Base-by-base conservation (phyloP, 2,797 vertebrate species). In the Acanthopagrus latus region DNA sequence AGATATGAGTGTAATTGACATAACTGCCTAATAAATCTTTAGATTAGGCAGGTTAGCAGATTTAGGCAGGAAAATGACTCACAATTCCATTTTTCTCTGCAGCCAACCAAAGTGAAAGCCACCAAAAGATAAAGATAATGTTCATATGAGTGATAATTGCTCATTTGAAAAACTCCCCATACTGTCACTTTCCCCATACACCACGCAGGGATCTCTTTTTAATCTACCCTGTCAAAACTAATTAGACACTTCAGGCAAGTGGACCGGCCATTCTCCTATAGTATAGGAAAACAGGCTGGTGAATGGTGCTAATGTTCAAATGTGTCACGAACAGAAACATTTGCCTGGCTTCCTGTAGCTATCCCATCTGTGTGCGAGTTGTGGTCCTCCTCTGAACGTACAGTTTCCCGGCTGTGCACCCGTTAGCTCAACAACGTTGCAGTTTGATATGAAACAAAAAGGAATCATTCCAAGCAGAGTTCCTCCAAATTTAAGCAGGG, bases 271-370 rank as follows among this genome's bases (percentile, higher is more conserved):
- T 20, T 70, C 25, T 69, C 44, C 57, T 25, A 59, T 16, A 47
- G 27, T 62, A 66, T 8, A 38, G 43, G 8, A 70, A 76, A 52
- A 58, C n/a, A 60, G 55, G 76, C 38, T 56, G 62, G 64, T 84
- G 52, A 80, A 74, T 80, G 63, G 27, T 59, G 58, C 59, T 80
- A 66, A 81, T 85, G 81, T 83, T 68, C 51, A 71, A 69, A 81
- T 82, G 75, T 71, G 59, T 77, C 71, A 83, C 48, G 27, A 82
- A 18, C 54, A 76, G 57, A 76, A 69, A 71, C 43, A 43, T 54
- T 71, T 44, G 13, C 29, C 70, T n/a, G 58, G 64, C 73, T 51
- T 79, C 77, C 80, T 76, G 81, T 74, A 54, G 74, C 16, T 66
- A 18, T 71, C 11, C 80, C 74, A 84, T 83, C 81, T 83, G 74